phyloP scores from a whole-genome alignment of 2,888 invertebrate genomes.

The Drosophila dives region DNA sequence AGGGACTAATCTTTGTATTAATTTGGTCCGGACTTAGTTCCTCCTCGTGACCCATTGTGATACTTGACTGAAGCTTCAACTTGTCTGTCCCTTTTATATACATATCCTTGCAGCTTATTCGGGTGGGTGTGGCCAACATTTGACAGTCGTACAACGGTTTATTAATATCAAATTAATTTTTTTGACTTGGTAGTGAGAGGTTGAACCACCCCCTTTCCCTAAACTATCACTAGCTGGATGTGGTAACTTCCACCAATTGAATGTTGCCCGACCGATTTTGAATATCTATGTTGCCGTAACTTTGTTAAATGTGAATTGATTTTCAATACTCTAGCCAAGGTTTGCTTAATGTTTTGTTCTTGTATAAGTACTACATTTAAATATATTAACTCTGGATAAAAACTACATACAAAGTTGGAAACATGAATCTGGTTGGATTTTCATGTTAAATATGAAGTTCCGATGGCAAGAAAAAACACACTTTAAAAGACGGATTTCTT shows the following conservation, averaged over 20 bases:
- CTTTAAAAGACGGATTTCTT: neutral
- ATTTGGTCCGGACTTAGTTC: slow-evolving; percentile 71
- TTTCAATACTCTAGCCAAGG: neutral
- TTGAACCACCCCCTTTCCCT: neutral
- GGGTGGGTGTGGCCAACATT: slow-evolving; percentile 15
- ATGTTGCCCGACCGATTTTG: neutral
- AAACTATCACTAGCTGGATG: neutral
- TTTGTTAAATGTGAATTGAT: neutral
- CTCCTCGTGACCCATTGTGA: slow-evolving; percentile 73
- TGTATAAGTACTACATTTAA: neutral
- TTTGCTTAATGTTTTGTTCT: neutral
- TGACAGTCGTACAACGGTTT: slow-evolving; percentile 56
- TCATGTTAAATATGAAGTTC: neutral
- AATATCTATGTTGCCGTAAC: neutral
- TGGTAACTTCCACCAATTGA: neutral
- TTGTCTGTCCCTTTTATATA: slow-evolving; percentile 15
- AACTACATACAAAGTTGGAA: neutral
- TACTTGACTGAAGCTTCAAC: neutral
- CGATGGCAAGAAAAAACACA: too few relatives aligned
- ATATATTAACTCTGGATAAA: neutral
- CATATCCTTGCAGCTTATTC: too few relatives aligned
- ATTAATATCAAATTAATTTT: slow-evolving; percentile 73
- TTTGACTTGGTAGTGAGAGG: neutral
- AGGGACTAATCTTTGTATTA: slow-evolving; percentile 60
- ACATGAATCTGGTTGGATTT: neutral